These are phyloP conservation scores for Ectemnius continuus DNA, from an alignment of 2,888 invertebrate species.

Conservation along the genomic window DNA sequence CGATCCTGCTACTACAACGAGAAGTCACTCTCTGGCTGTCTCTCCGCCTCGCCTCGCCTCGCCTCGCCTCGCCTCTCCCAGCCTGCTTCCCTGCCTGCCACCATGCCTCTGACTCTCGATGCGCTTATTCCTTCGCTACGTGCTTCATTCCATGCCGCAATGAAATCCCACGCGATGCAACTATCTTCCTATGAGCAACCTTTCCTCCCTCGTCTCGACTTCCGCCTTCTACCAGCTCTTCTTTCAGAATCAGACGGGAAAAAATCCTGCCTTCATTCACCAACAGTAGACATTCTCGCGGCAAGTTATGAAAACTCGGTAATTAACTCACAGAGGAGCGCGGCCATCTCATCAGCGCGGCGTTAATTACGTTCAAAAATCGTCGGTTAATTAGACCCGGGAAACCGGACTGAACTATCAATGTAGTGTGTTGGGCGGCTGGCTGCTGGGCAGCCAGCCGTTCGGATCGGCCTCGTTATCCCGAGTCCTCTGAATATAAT, in stretches of 20 bases:
- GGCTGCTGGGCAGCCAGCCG: too few relatives aligned
- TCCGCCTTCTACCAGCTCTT: constrained; percentile 16
- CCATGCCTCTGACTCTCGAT: background rate
- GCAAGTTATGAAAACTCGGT: too few relatives aligned
- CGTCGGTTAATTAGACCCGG: too few relatives aligned
- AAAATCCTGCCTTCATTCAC: too few relatives aligned
- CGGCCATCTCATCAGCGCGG: too few relatives aligned
- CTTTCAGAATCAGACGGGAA: background rate
- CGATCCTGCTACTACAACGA: constrained; percentile 63
- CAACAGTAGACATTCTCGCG: background rate
- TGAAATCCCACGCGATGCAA: constrained; percentile 53
- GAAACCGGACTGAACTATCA: too few relatives aligned
- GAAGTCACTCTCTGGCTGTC: constrained; percentile 64
- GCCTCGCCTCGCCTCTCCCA: background rate
- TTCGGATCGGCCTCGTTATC: background rate
- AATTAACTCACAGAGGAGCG: too few relatives aligned
- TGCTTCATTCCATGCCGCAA: constrained; percentile 57
- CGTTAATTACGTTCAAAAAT: too few relatives aligned
- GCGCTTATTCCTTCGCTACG: constrained; percentile 47
- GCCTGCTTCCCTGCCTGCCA: background rate
- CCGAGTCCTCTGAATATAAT: constrained; percentile 16
- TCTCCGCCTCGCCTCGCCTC: constrained; percentile 34
- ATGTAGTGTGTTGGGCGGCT: too few relatives aligned
- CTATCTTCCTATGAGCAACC: constrained; percentile 44
- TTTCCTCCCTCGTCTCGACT: constrained; percentile 37